These are phyloP conservation scores for Nymphalis urticae DNA, from an alignment of 2,888 invertebrate species.

Conservation along the genomic window DNA sequence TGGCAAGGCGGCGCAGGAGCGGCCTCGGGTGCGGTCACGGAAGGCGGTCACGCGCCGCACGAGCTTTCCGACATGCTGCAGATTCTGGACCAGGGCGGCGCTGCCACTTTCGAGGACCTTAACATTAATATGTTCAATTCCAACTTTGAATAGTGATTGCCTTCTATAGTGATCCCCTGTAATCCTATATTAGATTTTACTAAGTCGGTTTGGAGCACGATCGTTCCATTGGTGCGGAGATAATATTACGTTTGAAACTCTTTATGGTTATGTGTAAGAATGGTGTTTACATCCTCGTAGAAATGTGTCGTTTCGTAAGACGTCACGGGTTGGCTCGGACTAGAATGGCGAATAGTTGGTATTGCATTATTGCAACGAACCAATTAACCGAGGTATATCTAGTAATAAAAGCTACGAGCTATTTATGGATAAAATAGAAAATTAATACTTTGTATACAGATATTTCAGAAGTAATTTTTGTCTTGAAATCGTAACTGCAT, in stretches of 20 bases:
- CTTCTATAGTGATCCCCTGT: background rate
- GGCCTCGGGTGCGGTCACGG: constrained; percentile 53
- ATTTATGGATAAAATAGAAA: constrained; percentile 27
- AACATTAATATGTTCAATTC: constrained; percentile 95
- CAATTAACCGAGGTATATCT: constrained; percentile 14
- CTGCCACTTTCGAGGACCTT: constrained; percentile 93
- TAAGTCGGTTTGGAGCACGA: background rate
- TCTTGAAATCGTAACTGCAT: constrained; percentile 41
- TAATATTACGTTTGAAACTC: constrained; percentile 7
- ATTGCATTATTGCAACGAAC: constrained; percentile 11
- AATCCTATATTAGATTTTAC: background rate
- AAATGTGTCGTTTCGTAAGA: constrained; percentile 12
- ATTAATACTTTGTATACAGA: constrained; percentile 41
- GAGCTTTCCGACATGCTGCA: constrained; percentile 96
- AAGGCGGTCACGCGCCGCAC: constrained; percentile 80
- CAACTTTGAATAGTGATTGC: constrained; percentile 66
- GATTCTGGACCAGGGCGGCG: constrained; percentile 92
- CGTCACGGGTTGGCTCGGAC: constrained; percentile 10
- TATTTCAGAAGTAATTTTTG: constrained; percentile 37
- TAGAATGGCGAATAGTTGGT: background rate
- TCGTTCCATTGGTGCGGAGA: background rate
- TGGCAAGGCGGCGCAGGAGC: constrained; percentile 84
- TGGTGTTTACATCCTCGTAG: constrained; percentile 17
- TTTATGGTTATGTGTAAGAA: constrained; percentile 20
- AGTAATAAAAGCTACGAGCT: constrained; percentile 11